Base-by-base conservation (phyloP, 92 coral and sea anemone species). In the Siderastrea siderea region DNA sequence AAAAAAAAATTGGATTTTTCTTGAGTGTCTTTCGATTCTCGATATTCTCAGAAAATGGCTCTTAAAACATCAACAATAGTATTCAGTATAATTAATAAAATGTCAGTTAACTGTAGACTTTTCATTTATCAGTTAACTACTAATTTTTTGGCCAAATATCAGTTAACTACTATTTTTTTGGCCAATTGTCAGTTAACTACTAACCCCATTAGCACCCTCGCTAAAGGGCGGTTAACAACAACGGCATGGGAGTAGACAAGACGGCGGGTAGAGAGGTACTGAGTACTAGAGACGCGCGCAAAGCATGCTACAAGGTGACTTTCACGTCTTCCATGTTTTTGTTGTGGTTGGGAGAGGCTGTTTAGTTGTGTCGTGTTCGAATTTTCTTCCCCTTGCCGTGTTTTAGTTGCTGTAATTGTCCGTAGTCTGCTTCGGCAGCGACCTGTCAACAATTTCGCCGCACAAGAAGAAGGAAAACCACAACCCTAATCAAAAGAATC, bases 391-490 rank as follows among this genome's bases (percentile, higher is more conserved):
- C 57, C 11, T 82, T 15, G 15, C 2, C 76, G 53, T 45, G 55
- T 45, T 51, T 50, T 62, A 51, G 59, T 45, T 84, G 64, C 59
- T 46, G 47, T 48, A 12, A 50, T 73, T 49, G 84, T 60, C 68
- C 58, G 77, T 61, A 91, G 89, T 73, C 98, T 95, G 98, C 98
- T 91, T 80, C 93, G 98, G 98, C 98, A 95, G 98, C 95, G 86
- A 93, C 81, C 83, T 70, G 74, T 63, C 73, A 91, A 95, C 94
- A 89, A 95, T 95, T 95, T 95, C 98, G 93, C 98, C 98, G 91
- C 96, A 95, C 94, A 94, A 92, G 94, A 91, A 93, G 90, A 95
- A 95, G 82, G 98, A 93, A 88, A 95, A 91, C 60, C 96, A 95
- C 81, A 88, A 91, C 86, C 91, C 96, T 55, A 95, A 91, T 82